Evolutionary conservation across 2,113 vertebrate species (phyloP).

Genomic region (Hippolais icterina): DNA sequence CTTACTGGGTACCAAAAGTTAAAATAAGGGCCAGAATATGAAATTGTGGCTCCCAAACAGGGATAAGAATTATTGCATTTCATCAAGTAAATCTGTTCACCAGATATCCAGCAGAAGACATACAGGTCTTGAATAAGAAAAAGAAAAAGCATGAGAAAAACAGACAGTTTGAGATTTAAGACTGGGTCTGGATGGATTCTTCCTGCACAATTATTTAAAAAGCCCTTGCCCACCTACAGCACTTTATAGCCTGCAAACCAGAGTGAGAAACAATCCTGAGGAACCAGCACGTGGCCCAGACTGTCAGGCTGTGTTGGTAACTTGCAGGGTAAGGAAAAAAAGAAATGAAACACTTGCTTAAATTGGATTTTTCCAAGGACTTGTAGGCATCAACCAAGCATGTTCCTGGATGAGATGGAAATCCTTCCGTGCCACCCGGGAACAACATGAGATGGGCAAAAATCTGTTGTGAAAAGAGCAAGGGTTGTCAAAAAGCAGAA

Average conservation of each 20-base stretch:
- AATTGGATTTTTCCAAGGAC: background rate
- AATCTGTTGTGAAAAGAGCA: background rate
- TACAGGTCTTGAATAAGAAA: background rate
- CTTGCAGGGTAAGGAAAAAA: background rate
- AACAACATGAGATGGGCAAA: background rate
- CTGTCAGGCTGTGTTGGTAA: background rate
- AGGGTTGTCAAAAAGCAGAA: background rate
- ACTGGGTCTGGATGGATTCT: background rate
- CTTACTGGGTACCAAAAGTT: background rate
- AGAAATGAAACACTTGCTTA: background rate
- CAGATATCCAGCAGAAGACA: background rate
- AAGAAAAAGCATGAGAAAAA: background rate
- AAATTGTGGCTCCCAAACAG: background rate
- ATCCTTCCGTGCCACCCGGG: background rate
- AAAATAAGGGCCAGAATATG: background rate
- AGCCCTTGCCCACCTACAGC: background rate
- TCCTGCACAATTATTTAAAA: background rate
- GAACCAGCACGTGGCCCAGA: background rate
- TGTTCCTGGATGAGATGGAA: background rate
- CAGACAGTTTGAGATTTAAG: background rate
- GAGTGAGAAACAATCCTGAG: background rate
- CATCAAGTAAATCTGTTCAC: background rate
- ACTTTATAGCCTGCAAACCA: background rate
- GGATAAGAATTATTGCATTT: background rate
- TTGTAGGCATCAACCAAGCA: background rate